Evolutionary conservation across 2,113 vertebrate genomes (phyloP).

Genomic region (Ascaphus truei): DNA sequence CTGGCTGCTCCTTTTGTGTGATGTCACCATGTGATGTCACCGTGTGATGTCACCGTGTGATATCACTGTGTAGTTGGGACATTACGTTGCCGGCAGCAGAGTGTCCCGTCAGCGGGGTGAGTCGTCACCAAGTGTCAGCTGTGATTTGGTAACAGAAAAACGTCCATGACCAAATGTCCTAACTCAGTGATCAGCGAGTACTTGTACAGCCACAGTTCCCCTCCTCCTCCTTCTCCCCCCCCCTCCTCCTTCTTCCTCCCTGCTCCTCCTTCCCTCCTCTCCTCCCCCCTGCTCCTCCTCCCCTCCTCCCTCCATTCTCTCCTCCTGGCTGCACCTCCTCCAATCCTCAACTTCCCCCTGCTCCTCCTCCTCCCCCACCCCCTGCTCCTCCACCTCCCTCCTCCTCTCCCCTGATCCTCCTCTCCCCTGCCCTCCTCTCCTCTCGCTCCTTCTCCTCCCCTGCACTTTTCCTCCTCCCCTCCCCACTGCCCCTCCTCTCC

Average conservation of each 20-base stretch:
- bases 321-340: neutral
- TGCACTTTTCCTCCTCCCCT: neutral
- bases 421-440: neutral
- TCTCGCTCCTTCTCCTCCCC: neutral
- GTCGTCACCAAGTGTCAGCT: no score
- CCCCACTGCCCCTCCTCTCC: neutral
- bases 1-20: no score
- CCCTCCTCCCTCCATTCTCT: neutral
- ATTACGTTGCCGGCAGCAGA: no score
- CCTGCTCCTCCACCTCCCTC: neutral
- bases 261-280: neutral
- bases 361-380: neutral
- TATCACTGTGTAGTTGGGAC: no score
- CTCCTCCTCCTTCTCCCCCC: neutral
- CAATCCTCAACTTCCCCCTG: neutral
- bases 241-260: neutral
- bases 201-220: no score
- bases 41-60: no score
- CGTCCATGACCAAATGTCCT: no score
- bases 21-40: no score
- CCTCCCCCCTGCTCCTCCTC: neutral
- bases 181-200: no score
- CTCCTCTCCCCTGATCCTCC: neutral
- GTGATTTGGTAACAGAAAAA: no score
- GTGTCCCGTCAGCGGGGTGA: no score